Evolutionary conservation across 2,888 invertebrate genomes (phyloP), one percentile per base, ranked within the genome.

Genomic region (Mechanitis mazaeus): DNA sequence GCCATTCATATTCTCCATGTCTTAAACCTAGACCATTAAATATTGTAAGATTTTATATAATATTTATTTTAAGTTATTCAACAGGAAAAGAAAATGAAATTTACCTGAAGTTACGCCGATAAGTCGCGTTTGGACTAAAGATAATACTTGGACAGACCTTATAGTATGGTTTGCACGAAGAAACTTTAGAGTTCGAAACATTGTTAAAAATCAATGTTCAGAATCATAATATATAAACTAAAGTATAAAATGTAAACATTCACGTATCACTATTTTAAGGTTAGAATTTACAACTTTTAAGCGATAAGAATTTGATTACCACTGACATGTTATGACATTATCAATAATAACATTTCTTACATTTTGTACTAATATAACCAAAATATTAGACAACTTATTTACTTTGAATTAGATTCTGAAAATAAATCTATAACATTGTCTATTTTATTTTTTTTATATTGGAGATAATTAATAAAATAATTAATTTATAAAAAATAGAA

Each of bases 1-100:
- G 92, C 94, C 94, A 96, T 89, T 98, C 98, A 81, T 94, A 98
- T 87, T 95, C 95, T n/a, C 95, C 95, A 76, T 95, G 95, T 59
- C 71, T 77, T 67, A 91, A 73, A 68, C 75, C 94, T 94, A 74
- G 60, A 87, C 89, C 66, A 60, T 65, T 69, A 50, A 20, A 67
- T 67, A 42, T 42, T 9, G 42, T 35, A 35, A 47, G 4, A 9
- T 28, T 50, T 50, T 31, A 47, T 3, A 47, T 65, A 65, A 57
- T 3, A 55, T 31, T 58, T 28, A n/a, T 42, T 54, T 20, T 53
- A 55, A 55, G 67, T 59, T 56, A 53, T 31, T 33, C 20, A 6
- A 55, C 64, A 58, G 55, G 54, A 53, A 60, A 54, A 42, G 56
- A 46, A 56, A 58, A 60, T 54, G 45, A 57, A 47, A 54, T 69